A percentile compares a stretch with the other conserved stretches of the same genome.
phyloP scores from a whole-genome alignment of 1,140 invertebrate species.

The Listronotus bonariensis region DNA sequence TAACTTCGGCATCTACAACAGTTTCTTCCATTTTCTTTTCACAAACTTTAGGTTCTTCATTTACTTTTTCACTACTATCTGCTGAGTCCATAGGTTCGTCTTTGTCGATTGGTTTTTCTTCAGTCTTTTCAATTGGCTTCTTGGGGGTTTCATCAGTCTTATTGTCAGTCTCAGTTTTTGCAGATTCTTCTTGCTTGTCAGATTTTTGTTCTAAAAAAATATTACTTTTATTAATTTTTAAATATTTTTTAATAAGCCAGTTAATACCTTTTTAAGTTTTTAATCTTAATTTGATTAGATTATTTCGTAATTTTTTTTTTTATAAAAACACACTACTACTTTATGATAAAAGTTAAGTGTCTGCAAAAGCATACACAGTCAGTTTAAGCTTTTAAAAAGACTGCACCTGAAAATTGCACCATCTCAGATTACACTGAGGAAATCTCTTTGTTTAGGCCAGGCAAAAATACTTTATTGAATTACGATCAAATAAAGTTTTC shows the following conservation, averaged over 20 bases:
- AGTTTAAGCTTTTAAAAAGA: constrained; percentile 39
- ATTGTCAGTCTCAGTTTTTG: constrained; percentile 2
- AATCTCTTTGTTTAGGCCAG: constrained; percentile 27
- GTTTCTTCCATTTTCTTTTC: not conserved
- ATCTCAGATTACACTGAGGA: not conserved
- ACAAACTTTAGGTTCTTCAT: not conserved
- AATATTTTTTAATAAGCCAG: too few relatives aligned
- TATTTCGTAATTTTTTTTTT: too few relatives aligned
- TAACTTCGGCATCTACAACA: not conserved
- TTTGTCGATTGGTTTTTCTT: constrained; percentile 3
- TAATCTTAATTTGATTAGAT: too few relatives aligned
- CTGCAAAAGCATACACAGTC: constrained; percentile 45
- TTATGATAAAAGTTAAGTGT: constrained; percentile 32
- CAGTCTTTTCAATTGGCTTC: constrained; percentile 29
- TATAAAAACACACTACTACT: constrained; percentile 4
- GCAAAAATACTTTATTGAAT: too few relatives aligned
- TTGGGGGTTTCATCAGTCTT: constrained; percentile 7
- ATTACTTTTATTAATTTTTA: too few relatives aligned
- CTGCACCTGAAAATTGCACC: constrained; percentile 46
- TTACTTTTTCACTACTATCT: not conserved
- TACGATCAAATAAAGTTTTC: too few relatives aligned
- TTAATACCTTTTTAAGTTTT: too few relatives aligned
- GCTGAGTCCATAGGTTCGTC: not conserved
- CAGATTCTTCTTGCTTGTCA: constrained; percentile 14
- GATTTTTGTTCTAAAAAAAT: not conserved